A percentile compares a stretch with the other conserved stretches of the same genome.
phyloP scores from a whole-genome alignment of 2,797 vertebrate species.

The Eutrigla gurnardus region DNA sequence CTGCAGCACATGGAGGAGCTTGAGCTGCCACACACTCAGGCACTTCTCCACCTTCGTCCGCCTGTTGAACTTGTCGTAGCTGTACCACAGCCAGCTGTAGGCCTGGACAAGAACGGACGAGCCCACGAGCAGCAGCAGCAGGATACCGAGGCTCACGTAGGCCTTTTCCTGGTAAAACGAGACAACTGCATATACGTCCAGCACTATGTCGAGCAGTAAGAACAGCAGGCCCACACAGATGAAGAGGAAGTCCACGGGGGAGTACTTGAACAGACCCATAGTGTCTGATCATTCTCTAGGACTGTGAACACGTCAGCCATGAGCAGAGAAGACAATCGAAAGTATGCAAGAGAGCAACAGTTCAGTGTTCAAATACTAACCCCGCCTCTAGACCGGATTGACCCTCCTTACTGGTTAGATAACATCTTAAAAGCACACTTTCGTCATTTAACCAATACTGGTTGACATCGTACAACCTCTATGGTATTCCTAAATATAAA shows the following conservation, averaged over 20 bases:
- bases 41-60: slow-evolving; percentile 32
- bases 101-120: slow-evolving; percentile 75
- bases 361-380: slow-evolving; percentile 1
- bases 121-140: slow-evolving; percentile 73
- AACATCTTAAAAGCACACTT: slow-evolving; percentile 11
- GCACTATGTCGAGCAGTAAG: slow-evolving; percentile 60
- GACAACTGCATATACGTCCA: slow-evolving; percentile 60
- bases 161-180: slow-evolving; percentile 63
- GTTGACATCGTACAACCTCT: neutral
- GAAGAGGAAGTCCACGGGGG: slow-evolving; percentile 37
- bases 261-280: slow-evolving; percentile 55
- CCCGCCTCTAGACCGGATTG: neutral
- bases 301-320: too few relatives aligned
- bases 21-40: neutral
- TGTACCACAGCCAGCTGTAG: slow-evolving; percentile 83
- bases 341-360: slow-evolving; percentile 6
- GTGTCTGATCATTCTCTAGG: neutral
- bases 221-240: slow-evolving; percentile 36
- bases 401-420: accelerated
- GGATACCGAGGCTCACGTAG: slow-evolving; percentile 51
- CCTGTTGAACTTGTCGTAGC: neutral
- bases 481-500: neutral
- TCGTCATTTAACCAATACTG: too few relatives aligned
- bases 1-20: slow-evolving; percentile 72
- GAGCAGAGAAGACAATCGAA: neutral